Evolutionary conservation across 2,113 vertebrate genomes (phyloP).

Genomic region (Apistogramma diplotaenia): DNA sequence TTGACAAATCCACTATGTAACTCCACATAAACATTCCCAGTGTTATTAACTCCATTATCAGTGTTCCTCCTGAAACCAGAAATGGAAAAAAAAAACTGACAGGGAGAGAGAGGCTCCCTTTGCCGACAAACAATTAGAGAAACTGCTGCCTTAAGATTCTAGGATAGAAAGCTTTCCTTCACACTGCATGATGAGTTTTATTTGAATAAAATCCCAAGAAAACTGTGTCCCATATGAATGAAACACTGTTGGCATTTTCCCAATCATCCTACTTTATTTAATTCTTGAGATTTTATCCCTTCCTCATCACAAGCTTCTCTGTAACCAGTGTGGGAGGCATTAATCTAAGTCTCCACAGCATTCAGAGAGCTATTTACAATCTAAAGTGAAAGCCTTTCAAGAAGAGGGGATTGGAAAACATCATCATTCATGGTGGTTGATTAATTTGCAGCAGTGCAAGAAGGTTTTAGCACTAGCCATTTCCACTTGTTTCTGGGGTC

Average conservation of each 20-base stretch:
- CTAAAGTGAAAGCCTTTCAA: constrained; percentile 49
- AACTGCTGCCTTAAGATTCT: neutral
- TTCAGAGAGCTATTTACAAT: constrained; percentile 65
- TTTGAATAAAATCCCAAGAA: constrained; percentile 55
- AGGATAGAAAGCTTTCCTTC: constrained; percentile 26
- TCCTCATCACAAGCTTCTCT: constrained; percentile 13
- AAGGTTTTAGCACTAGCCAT: constrained; percentile 23
- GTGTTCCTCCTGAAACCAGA: neutral
- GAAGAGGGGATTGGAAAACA: constrained; percentile 27
- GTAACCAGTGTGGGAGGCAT: constrained; percentile 32
- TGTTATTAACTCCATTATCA: constrained; percentile 19
- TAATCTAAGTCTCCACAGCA: constrained; percentile 48
- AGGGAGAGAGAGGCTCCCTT: constrained; percentile 1
- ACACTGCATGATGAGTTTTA: constrained; percentile 36
- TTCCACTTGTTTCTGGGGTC: constrained; percentile 21
- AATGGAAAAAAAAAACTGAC: constrained; percentile 11
- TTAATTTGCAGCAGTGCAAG: constrained; percentile 49
- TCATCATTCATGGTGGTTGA: constrained; percentile 31
- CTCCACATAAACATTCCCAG: neutral
- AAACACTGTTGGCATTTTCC: constrained; percentile 47
- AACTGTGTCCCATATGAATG: constrained; percentile 11
- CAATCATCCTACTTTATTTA: constrained; percentile 47
- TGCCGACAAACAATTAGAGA: neutral
- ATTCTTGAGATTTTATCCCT: constrained; percentile 36
- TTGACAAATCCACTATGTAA: constrained; percentile 32